Percentiles rank a stretch among this genome's conserved stretches.
These are phyloP conservation scores for Ameiurus melas DNA, from an alignment of 2,113 vertebrate genomes.

Conservation along the genomic window DNA sequence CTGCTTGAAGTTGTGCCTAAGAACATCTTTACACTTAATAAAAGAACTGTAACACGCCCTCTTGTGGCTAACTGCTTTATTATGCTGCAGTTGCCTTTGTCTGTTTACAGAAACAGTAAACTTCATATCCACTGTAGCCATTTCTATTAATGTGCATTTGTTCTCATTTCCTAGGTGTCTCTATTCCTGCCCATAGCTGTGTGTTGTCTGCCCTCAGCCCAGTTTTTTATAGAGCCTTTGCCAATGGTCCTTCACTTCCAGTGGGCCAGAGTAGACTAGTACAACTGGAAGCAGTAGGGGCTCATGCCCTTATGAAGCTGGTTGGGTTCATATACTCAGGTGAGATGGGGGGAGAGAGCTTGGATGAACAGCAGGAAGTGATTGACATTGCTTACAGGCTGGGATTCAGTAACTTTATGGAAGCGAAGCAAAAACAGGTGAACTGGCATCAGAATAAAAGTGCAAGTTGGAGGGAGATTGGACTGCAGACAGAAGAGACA, in stretches of 20 bases:
- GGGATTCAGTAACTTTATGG: conserved; percentile 70
- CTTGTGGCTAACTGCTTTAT: background rate
- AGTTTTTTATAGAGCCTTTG: conserved; percentile 77
- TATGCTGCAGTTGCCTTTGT: background rate
- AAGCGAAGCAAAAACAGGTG: conserved; percentile 40
- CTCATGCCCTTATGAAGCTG: conserved; percentile 78
- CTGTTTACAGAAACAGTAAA: background rate
- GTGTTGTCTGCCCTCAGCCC: conserved; percentile 85
- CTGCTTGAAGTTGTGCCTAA: background rate
- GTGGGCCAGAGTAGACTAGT: conserved; percentile 69
- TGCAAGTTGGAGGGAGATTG: conserved; percentile 18
- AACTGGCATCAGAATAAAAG: conserved; percentile 4
- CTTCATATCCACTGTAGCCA: background rate
- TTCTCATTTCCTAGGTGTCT: conserved; percentile 69
- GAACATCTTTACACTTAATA: background rate
- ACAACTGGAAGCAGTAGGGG: conserved; percentile 72
- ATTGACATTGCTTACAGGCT: conserved; percentile 76
- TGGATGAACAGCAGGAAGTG: conserved; percentile 75
- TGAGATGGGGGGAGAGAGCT: conserved; percentile 73
- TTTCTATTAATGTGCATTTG: background rate
- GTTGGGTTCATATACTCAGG: conserved; percentile 84
- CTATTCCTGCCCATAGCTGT: conserved; percentile 82
- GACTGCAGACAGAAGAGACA: conserved; percentile 28
- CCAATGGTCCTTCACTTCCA: conserved; percentile 55
- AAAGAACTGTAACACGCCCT: background rate